Evolutionary conservation across 2,797 vertebrate genomes (phyloP).

Genomic region (Oryzias dopingdopingensis): DNA sequence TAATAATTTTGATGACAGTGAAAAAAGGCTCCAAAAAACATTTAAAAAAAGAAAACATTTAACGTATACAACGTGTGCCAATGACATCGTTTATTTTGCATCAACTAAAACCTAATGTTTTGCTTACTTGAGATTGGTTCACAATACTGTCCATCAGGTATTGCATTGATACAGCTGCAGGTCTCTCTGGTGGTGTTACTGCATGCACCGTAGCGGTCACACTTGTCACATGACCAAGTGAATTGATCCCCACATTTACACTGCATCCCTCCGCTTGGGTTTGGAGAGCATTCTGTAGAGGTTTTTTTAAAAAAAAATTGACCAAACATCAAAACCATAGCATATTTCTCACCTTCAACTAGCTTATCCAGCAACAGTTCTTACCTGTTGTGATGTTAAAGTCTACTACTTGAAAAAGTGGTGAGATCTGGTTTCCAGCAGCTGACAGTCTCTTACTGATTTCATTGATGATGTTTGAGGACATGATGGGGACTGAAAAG

Average conservation of each 20-base stretch:
- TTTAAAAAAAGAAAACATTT: background rate
- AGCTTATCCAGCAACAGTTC: background rate
- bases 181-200: background rate
- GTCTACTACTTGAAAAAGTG: background rate
- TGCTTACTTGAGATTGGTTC: slow-evolving; percentile 43
- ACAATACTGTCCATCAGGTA: slow-evolving; percentile 38
- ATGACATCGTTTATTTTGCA: too few relatives aligned
- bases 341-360: background rate
- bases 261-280: background rate
- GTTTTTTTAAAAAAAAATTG: background rate
- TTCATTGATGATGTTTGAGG: too few relatives aligned
- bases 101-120: background rate
- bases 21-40: too few relatives aligned
- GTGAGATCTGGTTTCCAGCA: background rate
- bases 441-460: too few relatives aligned
- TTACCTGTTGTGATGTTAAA: slow-evolving; percentile 47
- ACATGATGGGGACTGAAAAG: too few relatives aligned
- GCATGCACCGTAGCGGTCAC: slow-evolving; percentile 23
- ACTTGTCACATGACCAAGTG: slow-evolving; percentile 50
- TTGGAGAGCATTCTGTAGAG: background rate
- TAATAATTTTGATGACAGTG: too few relatives aligned
- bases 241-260: slow-evolving; percentile 50
- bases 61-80: too few relatives aligned
- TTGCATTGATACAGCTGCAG: slow-evolving; percentile 40
- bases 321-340: background rate